These are phyloP conservation scores for Papilio aristodemus DNA, from an alignment of 1,140 invertebrate species.

Conservation along the genomic window DNA sequence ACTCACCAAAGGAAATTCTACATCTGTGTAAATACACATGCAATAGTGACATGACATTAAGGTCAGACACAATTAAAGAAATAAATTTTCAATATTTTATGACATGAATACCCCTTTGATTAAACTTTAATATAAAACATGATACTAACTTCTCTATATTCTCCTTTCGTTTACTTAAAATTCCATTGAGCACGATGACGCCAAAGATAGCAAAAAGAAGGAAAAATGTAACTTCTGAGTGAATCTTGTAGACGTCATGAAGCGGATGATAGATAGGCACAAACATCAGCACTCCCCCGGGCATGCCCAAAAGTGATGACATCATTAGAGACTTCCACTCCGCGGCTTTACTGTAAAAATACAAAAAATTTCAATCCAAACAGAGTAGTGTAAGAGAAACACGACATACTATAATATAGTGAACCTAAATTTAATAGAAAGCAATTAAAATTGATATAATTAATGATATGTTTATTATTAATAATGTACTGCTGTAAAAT, in stretches of 20 bases:
- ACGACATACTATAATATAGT: no score
- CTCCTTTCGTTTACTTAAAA: slow-evolving; percentile 69
- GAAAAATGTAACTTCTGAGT: slow-evolving; percentile 87
- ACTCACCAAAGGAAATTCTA: background rate
- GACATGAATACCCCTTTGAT: background rate
- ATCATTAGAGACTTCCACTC: slow-evolving; percentile 82
- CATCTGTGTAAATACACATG: background rate
- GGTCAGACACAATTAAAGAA: background rate
- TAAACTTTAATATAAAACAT: no score
- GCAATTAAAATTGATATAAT: no score
- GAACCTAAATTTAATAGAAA: no score
- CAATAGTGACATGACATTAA: background rate
- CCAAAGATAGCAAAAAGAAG: slow-evolving; percentile 83
- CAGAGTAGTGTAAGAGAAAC: no score
- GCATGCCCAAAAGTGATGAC: slow-evolving; percentile 84
- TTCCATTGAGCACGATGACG: slow-evolving; percentile 81
- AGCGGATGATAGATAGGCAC: slow-evolving; percentile 87
- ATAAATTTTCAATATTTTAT: background rate
- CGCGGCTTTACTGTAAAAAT: slow-evolving; percentile 75
- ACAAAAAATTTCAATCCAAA: background rate
- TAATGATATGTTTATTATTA: no score
- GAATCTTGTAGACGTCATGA: slow-evolving; percentile 85
- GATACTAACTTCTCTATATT: slow-evolving; percentile 48
- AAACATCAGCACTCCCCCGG: slow-evolving; percentile 86
- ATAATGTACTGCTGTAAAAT: no score